Evolutionary conservation across 1,140 invertebrate species (phyloP).

Genomic region (Sarcophaga bullata): DNA sequence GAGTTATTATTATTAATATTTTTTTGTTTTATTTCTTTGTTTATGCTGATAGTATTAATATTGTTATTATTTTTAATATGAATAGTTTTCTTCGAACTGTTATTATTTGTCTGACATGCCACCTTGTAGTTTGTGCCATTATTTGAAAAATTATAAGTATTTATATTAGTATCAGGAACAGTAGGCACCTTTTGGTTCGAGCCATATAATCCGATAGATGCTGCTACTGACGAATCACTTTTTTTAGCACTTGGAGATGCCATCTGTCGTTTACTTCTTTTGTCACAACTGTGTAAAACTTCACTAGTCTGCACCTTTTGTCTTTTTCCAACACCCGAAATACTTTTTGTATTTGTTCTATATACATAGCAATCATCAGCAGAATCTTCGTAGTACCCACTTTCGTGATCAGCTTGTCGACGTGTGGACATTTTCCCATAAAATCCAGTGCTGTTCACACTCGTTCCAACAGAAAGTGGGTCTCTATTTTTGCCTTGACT

Average conservation of each 20-base stretch:
- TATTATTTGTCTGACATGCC: constrained; percentile 10
- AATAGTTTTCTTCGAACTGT: constrained; percentile 7
- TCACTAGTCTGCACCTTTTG: constrained; percentile 29
- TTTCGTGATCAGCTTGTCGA: constrained; percentile 43
- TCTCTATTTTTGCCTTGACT: constrained; percentile 32
- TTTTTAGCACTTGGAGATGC: not conserved
- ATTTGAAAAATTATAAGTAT: not conserved
- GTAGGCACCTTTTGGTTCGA: not conserved
- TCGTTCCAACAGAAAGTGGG: not conserved
- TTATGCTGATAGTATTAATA: constrained; percentile 36
- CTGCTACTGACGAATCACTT: not conserved
- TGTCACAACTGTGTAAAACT: not conserved
- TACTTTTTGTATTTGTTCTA: not conserved
- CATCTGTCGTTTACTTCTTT: constrained; percentile 35
- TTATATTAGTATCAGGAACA: not conserved
- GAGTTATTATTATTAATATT: not conserved
- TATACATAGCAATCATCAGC: constrained; percentile 13
- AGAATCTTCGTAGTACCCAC: constrained; percentile 43
- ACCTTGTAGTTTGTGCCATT: not conserved
- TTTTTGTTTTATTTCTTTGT: constrained; percentile 7
- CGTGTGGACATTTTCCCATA: constrained; percentile 41
- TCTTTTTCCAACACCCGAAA: constrained; percentile 9
- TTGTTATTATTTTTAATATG: constrained; percentile 36
- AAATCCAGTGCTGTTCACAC: constrained; percentile 21
- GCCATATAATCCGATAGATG: not conserved